Evolutionary conservation across 2,888 invertebrate species (phyloP), one percentile per base, ranked within the genome.

Genomic region (Chrysolina americana): DNA sequence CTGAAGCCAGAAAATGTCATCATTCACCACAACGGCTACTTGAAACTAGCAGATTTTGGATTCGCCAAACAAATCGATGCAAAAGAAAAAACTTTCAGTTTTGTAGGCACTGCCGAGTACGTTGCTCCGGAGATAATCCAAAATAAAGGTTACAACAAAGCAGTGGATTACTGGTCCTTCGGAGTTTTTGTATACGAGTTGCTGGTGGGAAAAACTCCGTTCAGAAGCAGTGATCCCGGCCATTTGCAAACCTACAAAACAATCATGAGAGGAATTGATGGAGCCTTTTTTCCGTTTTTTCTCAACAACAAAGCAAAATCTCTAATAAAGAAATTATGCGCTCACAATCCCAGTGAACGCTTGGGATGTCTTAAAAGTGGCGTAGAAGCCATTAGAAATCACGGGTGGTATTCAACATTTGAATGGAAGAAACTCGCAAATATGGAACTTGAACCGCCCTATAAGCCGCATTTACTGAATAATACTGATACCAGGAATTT

Each of bases 1-100:
- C 91, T 98, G 65, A 98, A 98, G 85, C 98, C 98, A 0, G 98
- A 98, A 89, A 98, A 98, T 87, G 90, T 98, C 68, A 94, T 98
- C 91, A 89, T 98, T 1, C 95, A 96, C 81, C 89, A 90, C 56
- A 90, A 91, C 73, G 98, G 98, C 73, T 97, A 96, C 84, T 92
- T 96, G 70, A 98, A 97, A 90, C 88, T 98, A 89, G 97, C 95
- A 41, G 97, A 98, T 87, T 98, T 98, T 87, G 97, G 98, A 17
- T 98, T 97, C 86, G 96, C 96, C 41, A 97, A 97, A 87, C 92
- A 92, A 81, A 77, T 91, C 92, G 0, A 90, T 91, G 15, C 94
- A 93, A 76, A 75, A 59, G 91, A 92, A 76, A 96, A 96, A 87
- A 97, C 97, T 0, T 97, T 96, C 92, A 98, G 97, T 0, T 97